Conservation (phyloP, 1,140 invertebrate genomes). For the Drosophila burlai region DNA sequence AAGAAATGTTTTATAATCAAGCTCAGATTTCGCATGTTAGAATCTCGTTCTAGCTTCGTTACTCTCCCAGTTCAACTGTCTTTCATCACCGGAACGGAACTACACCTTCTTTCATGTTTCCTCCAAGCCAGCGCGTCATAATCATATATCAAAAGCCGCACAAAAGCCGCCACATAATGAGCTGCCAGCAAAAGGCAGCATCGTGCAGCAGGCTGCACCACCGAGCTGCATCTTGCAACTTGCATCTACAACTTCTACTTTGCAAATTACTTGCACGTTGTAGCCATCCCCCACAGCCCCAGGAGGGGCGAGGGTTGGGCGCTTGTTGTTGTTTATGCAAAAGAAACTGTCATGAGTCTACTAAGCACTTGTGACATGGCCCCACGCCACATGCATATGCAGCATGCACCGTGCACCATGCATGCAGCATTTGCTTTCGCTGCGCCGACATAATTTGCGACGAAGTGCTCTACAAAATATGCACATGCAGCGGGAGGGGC, state of each 20-base stretch:
- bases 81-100: conserved; percentile 14
- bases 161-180: conserved; percentile 73
- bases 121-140: conserved; percentile 43
- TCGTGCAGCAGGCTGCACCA: conserved; percentile 35
- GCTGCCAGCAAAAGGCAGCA: conserved; percentile 70
- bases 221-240: conserved; percentile 40
- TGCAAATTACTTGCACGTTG: conserved; percentile 80
- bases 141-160: conserved; percentile 60
- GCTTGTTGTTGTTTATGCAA: conserved; percentile 46
- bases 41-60: background rate
- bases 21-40: background rate
- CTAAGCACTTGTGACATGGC: conserved; percentile 81
- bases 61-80: background rate
- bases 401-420: conserved; percentile 60
- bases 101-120: conserved; percentile 33
- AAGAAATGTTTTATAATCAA: background rate
- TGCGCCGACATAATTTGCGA: conserved; percentile 78
- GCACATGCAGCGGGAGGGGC: conserved; percentile 31
- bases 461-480: conserved; percentile 71
- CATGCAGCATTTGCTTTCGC: conserved; percentile 82
- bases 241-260: conserved; percentile 63
- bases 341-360: conserved; percentile 70
- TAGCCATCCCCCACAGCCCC: background rate
- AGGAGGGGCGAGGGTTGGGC: background rate
- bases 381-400: conserved; percentile 68